Evolutionary conservation across 2,797 vertebrate genomes (phyloP).

Genomic region (Myotis planiceps): DNA sequence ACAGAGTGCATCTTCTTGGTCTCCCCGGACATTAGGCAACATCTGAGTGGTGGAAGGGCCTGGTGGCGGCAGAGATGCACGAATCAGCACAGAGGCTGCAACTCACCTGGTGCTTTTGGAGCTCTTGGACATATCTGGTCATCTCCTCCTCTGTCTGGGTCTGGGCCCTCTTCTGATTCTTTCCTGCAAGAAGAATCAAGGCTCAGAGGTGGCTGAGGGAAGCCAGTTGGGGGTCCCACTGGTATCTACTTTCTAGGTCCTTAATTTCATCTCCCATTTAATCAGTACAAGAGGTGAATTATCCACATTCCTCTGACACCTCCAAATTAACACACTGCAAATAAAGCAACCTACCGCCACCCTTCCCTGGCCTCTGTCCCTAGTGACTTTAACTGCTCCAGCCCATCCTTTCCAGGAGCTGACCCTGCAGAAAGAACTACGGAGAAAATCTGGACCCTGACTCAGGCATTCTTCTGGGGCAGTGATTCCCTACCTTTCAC

Average conservation of each 20-base stretch:
- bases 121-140: slow-evolving; percentile 93
- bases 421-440: neutral
- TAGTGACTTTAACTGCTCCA: neutral
- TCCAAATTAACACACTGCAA: neutral
- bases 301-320: neutral
- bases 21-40: neutral
- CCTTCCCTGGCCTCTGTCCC: neutral
- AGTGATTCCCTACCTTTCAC: neutral
- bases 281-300: neutral
- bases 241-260: neutral
- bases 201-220: slow-evolving; percentile 1
- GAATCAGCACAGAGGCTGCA: neutral
- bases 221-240: neutral
- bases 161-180: slow-evolving; percentile 89
- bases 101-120: slow-evolving; percentile 98
- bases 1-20: neutral
- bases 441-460: neutral
- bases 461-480: neutral
- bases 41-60: neutral
- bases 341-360: neutral
- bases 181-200: slow-evolving; percentile 82
- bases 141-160: slow-evolving; percentile 94
- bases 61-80: neutral
- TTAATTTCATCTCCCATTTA: neutral
- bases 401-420: neutral